Evolutionary conservation across 2,113 vertebrate species (phyloP), one percentile per base, ranked within the genome.

Genomic region (Mungos mungo): DNA sequence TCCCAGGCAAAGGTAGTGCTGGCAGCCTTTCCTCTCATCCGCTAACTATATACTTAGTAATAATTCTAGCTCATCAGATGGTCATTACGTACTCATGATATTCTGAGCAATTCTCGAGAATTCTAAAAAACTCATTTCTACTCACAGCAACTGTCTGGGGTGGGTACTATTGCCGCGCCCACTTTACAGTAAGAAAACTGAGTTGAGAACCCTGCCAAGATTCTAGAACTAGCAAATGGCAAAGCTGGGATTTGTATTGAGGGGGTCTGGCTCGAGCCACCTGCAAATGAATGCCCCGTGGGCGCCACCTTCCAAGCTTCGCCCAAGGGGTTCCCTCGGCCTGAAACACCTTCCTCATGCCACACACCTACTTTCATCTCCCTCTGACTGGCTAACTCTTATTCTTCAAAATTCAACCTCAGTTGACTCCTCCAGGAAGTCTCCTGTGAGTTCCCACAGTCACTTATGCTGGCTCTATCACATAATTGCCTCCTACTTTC

Each of bases 371-470:
- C 18, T n/a, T n/a, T 35, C 25, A 7, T 52, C 38, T 23, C 38
- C 33, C 38, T 66, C 68, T 69, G 69, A 81, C 50, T 57, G 25
- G 66, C 13, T 81, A 54, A 83, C 38, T 87, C 57, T 8, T 35
- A 25, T 38, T 41, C 92, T 88, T 88, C 60, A 88, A 90, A 92
- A 77, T 9, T 81, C 38, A 96, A 18, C 12, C 14, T 96, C 31
- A 5, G n/a, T 16, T 50, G 9, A 90, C 68, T 92, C 66, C 29
- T 72, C 21, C 71, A 54, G 38, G 66, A 91, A 93, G 89, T 57
- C 57, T 66, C 79, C 29, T 71, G 41, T 60, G 60, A 81, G 33
- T 38, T 33, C 33, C 52, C 50, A 33, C 13, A 82, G 82, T 35
- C 27, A 29, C n/a, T n/a, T 29, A 10, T 18, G 69, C 72, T 87